phyloP scores from a whole-genome alignment of 2,888 invertebrate genomes.

The Ochlodes sylvanus region DNA sequence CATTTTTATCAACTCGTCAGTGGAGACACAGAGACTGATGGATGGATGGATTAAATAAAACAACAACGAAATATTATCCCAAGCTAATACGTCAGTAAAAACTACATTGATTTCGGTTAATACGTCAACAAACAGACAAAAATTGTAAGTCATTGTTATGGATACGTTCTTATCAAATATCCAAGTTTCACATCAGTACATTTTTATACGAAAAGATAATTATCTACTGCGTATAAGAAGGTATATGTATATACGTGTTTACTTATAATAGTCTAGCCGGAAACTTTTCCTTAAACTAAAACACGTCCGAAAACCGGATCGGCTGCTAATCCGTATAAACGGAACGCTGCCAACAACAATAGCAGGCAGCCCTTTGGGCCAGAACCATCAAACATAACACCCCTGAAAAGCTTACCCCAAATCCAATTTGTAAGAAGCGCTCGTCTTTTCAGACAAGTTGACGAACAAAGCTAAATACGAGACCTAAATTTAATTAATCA shows the following conservation, averaged over 20 bases:
- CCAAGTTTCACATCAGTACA: too few relatives aligned
- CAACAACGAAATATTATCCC: too few relatives aligned
- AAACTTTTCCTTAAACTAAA: neutral
- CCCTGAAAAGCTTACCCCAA: conserved; percentile 17
- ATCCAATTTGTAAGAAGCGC: conserved; percentile 28
- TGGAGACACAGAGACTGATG: too few relatives aligned
- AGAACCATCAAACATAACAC: conserved; percentile 11
- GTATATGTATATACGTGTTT: neutral
- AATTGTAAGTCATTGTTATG: too few relatives aligned
- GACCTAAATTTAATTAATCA: conserved; percentile 30
- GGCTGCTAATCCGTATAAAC: conserved; percentile 4
- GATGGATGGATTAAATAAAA: too few relatives aligned
- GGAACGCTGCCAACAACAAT: neutral
- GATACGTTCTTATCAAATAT: too few relatives aligned
- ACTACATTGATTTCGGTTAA: too few relatives aligned
- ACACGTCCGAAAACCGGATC: conserved; percentile 3
- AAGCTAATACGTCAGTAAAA: too few relatives aligned
- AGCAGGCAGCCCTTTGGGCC: neutral
- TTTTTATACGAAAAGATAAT: too few relatives aligned
- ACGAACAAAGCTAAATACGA: conserved; percentile 31
- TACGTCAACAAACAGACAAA: too few relatives aligned
- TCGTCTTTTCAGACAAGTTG: conserved; percentile 27
- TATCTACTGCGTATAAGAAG: neutral
- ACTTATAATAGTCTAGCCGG: neutral
- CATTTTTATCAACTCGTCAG: too few relatives aligned